Evolutionary conservation across 2,888 invertebrate genomes (phyloP), one percentile per base, ranked within the genome.

Genomic region (Diplolepis rosae): DNA sequence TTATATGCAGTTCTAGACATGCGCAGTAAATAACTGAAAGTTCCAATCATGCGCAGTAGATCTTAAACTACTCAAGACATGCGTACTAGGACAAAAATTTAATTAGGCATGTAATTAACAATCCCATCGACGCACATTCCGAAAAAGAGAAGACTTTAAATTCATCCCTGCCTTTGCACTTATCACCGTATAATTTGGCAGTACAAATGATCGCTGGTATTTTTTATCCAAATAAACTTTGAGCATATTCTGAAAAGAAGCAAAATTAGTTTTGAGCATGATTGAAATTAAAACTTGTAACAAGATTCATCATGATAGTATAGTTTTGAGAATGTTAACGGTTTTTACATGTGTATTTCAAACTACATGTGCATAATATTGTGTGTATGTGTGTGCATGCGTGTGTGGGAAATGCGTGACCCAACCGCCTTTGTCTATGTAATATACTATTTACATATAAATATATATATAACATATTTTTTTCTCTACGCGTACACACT

Each of bases 341-440:
- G 7, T 61, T 61, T 61, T 61, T 61, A 61, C 42, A 54, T 65
- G 66, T 69, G 74, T 65, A 54, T 50, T 22, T 66, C 45, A 50
- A 22, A 18, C 45, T 69, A 42, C 66, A 68, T 50, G 68, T 48
- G 73, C 72, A 68, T 75, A 69, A 48, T 68, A 66, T 61, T 75
- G 68, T 65, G 73, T 67, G 71, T 61, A 71, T 65, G 73, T 67
- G 73, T 67, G 66, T 56, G 70, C 39, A 67, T 70, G 52, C 35
- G 52, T 71, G 73, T 66, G 70, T 52, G 76, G 68, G 69, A 75
- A 73, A 71, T 77, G 77, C 73, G 68, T 77, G 75, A 74, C 42
- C 70, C 65, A 73, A 74, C 68, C 76, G 73, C 27, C 39, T 61
- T 56, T 61, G 61, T 39, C n/a, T 61, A 61, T 35, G 61, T 61